Evolutionary conservation across 2,113 vertebrate genomes (phyloP), one percentile per base, ranked within the genome.

Genomic region (Mobula birostris): DNA sequence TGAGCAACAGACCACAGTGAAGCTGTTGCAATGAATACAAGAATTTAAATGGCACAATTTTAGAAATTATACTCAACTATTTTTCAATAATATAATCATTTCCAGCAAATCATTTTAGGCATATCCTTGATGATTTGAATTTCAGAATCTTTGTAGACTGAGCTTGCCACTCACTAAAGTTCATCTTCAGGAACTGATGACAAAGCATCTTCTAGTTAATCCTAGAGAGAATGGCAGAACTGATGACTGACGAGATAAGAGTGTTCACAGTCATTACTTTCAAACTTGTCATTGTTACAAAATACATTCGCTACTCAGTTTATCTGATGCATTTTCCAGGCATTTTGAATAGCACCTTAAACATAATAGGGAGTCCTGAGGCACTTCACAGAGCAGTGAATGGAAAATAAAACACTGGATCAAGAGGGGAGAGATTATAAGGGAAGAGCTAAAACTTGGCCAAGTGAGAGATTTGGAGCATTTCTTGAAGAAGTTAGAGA

Each of bases 171-270:
- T 63, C 11, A 66, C 56, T 17, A 15, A 29, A 88, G 27, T 63
- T n/a, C 29, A 88, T 88, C 24, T 21, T 88, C 27, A 88, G 58
- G 58, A 88, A 88, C 58, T 63, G 24, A 56, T 83, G 80, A 83
- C 78, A 83, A 14, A 15, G 58, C 58, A 88, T 63, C 58, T 88
- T 88, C 85, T n/a, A 66, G 61, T 88, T 88, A 88, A 88, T 63
- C 61, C 56, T 63, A n/a, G 29, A 88, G 14, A 88, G 29, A 88
- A 29, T 88, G 85, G 48, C 58, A 66, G 19, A 88, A 21, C 58
- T 88, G 58, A 88, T 88, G 48, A 88, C 58, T 88, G 58, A 88
- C 36, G 17, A 82, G 79, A 82, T 82, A 82, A 40, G 76, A 82
- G 36, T 82, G 61, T 66, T 63, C 58, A 66, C 24, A 88, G 48